Conservation (phyloP, 2,888 invertebrate species). For the Hedychridium roseum region DNA sequence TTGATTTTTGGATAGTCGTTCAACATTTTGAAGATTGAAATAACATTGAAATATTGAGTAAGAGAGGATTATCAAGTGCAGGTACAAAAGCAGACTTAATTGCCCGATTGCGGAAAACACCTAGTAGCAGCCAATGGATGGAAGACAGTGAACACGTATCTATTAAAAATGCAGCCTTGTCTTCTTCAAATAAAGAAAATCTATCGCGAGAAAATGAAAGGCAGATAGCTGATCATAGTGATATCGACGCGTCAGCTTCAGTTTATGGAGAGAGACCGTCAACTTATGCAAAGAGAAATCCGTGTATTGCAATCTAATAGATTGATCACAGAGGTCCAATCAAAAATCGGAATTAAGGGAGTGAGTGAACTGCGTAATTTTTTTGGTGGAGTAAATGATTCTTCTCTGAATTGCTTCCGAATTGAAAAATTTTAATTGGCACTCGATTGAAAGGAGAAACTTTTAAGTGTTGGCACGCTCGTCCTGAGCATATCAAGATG, state of each 20-base stretch:
- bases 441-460: constrained; percentile 20
- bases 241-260: too few species aligned
- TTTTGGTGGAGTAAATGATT: background rate
- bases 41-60: background rate
- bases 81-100: background rate
- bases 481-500: constrained; percentile 23
- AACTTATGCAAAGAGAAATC: background rate
- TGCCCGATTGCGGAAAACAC: background rate
- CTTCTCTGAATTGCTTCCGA: background rate
- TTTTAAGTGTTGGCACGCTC: constrained; percentile 29
- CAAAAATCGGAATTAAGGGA: too few species aligned
- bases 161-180: too few species aligned
- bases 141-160: background rate
- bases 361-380: background rate
- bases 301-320: background rate
- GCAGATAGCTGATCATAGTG: too few species aligned
- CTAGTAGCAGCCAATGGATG: background rate
- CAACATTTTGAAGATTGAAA: too few species aligned
- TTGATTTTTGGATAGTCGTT: too few species aligned
- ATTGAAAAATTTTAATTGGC: constrained; percentile 1
- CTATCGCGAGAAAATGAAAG: too few species aligned
- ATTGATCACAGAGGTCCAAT: background rate
- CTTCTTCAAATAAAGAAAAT: too few species aligned
- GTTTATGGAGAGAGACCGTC: too few species aligned
- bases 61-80: background rate